Evolutionary conservation across 2,113 vertebrate genomes (phyloP).

Genomic region (Brachyistius frenatus): DNA sequence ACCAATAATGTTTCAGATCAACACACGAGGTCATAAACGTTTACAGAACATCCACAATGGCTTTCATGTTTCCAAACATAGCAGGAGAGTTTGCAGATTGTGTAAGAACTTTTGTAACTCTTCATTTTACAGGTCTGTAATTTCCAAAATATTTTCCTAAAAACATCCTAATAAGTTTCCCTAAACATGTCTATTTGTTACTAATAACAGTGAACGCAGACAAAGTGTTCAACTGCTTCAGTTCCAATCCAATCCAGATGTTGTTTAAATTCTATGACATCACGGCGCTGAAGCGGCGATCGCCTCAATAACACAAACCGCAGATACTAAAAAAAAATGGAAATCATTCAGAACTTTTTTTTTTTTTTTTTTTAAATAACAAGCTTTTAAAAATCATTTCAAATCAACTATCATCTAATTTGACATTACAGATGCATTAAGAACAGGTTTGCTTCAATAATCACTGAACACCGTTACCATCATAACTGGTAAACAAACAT

Average conservation of each 20-base stretch:
- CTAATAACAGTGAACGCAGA: too few relatives aligned
- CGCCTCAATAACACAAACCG: not conserved
- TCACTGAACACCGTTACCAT: constrained; percentile 62
- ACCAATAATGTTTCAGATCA: not conserved
- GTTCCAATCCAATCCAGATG: not conserved
- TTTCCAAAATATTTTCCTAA: too few relatives aligned
- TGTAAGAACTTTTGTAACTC: too few relatives aligned
- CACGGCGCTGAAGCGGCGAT: not conserved
- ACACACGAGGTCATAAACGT: not conserved
- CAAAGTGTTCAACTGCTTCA: too few relatives aligned
- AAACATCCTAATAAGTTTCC: too few relatives aligned
- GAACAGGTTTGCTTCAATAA: constrained; percentile 28
- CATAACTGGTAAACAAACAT: constrained; percentile 66
- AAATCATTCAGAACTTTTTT: constrained; percentile 27
- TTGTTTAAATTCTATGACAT: constrained; percentile 1
- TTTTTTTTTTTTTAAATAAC: not conserved
- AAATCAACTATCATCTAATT: constrained; percentile 13
- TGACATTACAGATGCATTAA: constrained; percentile 16
- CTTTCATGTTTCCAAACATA: too few relatives aligned
- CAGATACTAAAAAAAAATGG: not conserved
- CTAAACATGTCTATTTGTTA: too few relatives aligned
- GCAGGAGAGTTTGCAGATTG: too few relatives aligned
- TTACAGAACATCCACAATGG: too few relatives aligned
- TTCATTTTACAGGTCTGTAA: too few relatives aligned
- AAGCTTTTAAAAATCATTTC: constrained; percentile 23